Percentiles rank a stretch among this genome's conserved stretches.
Evolutionary conservation across 2,113 vertebrate species (phyloP).

Genomic region (Anser cygnoides): DNA sequence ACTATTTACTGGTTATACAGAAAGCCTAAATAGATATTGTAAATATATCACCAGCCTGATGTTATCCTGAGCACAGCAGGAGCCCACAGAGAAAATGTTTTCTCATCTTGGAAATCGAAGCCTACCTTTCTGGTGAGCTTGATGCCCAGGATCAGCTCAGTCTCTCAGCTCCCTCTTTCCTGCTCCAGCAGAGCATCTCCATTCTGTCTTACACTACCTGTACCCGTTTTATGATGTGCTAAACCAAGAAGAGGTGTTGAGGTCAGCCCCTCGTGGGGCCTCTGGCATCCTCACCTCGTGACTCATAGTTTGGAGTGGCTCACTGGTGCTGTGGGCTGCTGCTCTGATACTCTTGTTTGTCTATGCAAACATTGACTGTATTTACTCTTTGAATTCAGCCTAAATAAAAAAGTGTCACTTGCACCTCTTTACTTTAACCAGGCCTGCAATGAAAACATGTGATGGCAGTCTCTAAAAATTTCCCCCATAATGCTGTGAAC

Average conservation of each 20-base stretch:
- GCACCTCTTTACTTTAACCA: background rate
- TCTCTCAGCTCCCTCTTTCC: background rate
- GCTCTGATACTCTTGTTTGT: rapidly evolving
- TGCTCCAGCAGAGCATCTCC: rapidly evolving
- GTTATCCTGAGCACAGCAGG: background rate
- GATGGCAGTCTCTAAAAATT: background rate
- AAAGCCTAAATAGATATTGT: background rate
- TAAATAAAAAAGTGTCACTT: background rate
- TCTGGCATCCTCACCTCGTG: background rate
- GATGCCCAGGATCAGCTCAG: background rate
- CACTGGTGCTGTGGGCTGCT: rapidly evolving
- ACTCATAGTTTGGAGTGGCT: background rate
- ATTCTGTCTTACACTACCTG: rapidly evolving
- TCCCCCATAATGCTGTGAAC: background rate
- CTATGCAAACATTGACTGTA: rapidly evolving
- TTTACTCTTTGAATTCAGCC: background rate
- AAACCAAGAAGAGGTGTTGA: background rate
- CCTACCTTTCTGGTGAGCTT: background rate
- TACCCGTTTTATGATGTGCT: background rate
- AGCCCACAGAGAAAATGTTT: background rate
- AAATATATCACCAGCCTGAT: background rate
- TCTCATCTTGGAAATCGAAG: background rate
- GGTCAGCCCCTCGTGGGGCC: no score
- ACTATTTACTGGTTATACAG: background rate
- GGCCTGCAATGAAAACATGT: background rate